Evolutionary conservation across 2,113 vertebrate species (phyloP).

Genomic region (Tetrao urogallus): DNA sequence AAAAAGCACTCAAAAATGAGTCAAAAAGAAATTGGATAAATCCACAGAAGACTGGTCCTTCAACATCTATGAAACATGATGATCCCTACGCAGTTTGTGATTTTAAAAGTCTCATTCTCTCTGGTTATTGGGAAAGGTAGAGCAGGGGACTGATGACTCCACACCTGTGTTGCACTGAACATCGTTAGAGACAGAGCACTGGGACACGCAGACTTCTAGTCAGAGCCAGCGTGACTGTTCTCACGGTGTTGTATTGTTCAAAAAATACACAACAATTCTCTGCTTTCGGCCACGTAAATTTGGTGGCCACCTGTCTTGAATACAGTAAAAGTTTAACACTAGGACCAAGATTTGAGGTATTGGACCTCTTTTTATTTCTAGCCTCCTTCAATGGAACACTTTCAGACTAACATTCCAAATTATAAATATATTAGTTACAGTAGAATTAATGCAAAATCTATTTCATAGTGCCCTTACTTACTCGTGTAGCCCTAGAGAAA

Average conservation of each 20-base stretch:
- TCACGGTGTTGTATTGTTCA: neutral
- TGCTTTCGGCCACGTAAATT: neutral
- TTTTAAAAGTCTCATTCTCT: neutral
- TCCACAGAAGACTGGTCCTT: neutral
- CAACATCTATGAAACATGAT: neutral
- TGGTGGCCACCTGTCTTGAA: neutral
- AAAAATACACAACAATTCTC: neutral
- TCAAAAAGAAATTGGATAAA: neutral
- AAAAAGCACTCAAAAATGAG: neutral
- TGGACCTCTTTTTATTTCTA: neutral
- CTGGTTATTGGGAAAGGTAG: neutral
- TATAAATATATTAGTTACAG: neutral
- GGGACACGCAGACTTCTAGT: neutral
- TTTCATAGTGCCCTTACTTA: neutral
- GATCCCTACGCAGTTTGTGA: neutral
- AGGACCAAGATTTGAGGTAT: neutral
- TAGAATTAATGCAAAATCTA: neutral
- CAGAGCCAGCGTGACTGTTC: neutral
- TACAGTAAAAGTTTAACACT: neutral
- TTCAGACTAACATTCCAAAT: neutral
- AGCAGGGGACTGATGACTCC: neutral
- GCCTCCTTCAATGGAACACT: neutral
- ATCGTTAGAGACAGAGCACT: neutral
- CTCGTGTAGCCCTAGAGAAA: neutral
- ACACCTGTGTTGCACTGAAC: neutral